Percentiles rank a stretch among this genome's conserved stretches.
phyloP scores from a whole-genome alignment of 2,797 vertebrate genomes.

The Merluccius polli region DNA sequence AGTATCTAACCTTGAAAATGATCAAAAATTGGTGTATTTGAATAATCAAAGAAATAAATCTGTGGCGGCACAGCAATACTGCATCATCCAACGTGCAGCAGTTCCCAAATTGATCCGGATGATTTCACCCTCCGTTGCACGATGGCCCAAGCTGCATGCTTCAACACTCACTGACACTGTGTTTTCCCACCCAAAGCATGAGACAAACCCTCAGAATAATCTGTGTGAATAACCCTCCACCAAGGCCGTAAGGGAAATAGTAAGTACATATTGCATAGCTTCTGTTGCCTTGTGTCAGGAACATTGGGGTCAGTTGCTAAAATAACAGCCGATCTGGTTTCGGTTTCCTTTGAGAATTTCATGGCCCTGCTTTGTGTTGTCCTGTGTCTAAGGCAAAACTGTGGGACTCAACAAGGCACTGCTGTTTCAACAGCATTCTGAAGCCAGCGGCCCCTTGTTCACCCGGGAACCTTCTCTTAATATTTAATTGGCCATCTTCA shows the following conservation, averaged over 20 bases:
- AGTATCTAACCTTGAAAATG: neutral
- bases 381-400: neutral
- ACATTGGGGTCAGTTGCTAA: conserved; percentile 1
- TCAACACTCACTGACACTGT: conserved; percentile 42
- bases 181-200: conserved; percentile 50
- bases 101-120: conserved; percentile 26
- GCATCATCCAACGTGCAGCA: conserved; percentile 60
- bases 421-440: conserved; percentile 40
- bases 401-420: conserved; percentile 22
- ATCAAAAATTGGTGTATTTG: neutral
- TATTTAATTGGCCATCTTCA: conserved; percentile 49
- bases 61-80: conserved; percentile 50
- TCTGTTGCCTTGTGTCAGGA: neutral
- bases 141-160: conserved; percentile 51
- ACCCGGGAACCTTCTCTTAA: conserved; percentile 32
- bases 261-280: neutral
- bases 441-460: conserved; percentile 13
- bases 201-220: conserved; percentile 15
- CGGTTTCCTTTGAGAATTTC: conserved; percentile 2
- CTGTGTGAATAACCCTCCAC: conserved; percentile 18
- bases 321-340: conserved; percentile 5
- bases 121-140: conserved; percentile 54
- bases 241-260: neutral
- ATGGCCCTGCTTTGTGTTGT: neutral
- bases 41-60: conserved; percentile 14